Evolutionary conservation across 1,140 invertebrate species (phyloP), one percentile per base, ranked within the genome.

Genomic region (Cyclina sinensis): DNA sequence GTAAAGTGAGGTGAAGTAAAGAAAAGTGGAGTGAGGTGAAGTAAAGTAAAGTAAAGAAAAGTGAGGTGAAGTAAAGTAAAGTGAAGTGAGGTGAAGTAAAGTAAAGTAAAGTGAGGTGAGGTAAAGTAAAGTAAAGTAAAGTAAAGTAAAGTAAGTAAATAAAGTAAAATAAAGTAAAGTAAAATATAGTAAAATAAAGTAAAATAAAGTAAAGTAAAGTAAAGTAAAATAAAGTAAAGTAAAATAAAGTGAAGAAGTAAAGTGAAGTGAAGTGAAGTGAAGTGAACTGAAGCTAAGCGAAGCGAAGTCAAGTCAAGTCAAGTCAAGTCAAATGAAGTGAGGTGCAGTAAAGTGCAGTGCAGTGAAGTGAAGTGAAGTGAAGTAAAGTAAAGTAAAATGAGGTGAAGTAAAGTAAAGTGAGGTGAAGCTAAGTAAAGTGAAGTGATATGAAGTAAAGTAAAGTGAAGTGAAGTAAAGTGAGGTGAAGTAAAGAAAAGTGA

Each of bases 211-310:
- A 27, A 21, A 43, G 46, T 48, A 24, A 7, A 78, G 37, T 78
- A 48, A 7, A 78, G 74, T 78, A 48, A 7, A 78, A 39, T 78
- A 27, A 11, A 78, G 46, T 78, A 39, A 11, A 78, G 39, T 46
- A 21, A 18, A 74, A 32, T 35, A 16, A 0, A 46, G 70, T 35
- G 1, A 0, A 43, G 70, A 14, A 43, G 70, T 74, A 24, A 24
- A 1, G 37, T 74, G 70, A 32, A n/a, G 70, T 74, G 70, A 24
- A 43, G 30, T 74, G 70, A 16, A 32, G 37, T 74, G 70, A 0
- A 74, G 70, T 46, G 37, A 16, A 32, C 24, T 37, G 70, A 16
- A 35, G 70, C 16, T 14, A 16, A 43, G 30, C n/a, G 59, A 11
- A 32, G 30, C 35, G 70, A 16, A 3, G 70, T 74, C 24, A 16